Evolutionary conservation across 1,140 invertebrate species (phyloP), one percentile per base, ranked within the genome.

Genomic region (Euschistus heros): DNA sequence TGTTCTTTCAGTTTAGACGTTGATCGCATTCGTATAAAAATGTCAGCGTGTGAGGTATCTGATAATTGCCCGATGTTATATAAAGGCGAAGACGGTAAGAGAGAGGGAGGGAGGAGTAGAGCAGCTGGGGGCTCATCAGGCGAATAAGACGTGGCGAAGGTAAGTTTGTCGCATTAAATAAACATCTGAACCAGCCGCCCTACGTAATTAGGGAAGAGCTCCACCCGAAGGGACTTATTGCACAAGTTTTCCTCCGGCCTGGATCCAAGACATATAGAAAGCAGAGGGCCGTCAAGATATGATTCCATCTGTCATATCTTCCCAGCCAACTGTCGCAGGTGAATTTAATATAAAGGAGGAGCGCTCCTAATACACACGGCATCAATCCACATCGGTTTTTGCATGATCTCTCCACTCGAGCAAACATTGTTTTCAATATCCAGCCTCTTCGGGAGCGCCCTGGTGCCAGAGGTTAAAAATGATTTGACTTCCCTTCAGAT

Each of bases 221-320:
- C 13, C 18, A 61, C 37, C 20, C 50, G 47, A 52, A 33, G 66
- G 66, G 50, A 44, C 44, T 69, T 69, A 69, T 69, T 69, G 68
- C 66, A 69, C 67, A 69, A 69, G 68, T 69, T 69, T 67, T 46
- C 46, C 17, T 4, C 15, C n/a, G 20, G n/a, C 24, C 0, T 13
- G 17, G 4, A 27, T 13, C n/a, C 26, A 20, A 46, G 64, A n/a
- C 30, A 46, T 50, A 24, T 18, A 59, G 65, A 37, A 33, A 50
- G 57, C 18, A 60, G 26, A 44, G 61, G 47, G 62, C 50, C 65
- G 65, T 66, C 67, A 67, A 66, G 65, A 69, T 69, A 69, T 69
- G 65, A 69, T 69, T 69, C 62, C 68, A 69, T 69, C 68, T 67
- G 68, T 69, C 66, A 67, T 67, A 67, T 67, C 26, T 50, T 27